phyloP scores from a whole-genome alignment of 2,113 vertebrate species.

The Boleophthalmus pectinirostris region DNA sequence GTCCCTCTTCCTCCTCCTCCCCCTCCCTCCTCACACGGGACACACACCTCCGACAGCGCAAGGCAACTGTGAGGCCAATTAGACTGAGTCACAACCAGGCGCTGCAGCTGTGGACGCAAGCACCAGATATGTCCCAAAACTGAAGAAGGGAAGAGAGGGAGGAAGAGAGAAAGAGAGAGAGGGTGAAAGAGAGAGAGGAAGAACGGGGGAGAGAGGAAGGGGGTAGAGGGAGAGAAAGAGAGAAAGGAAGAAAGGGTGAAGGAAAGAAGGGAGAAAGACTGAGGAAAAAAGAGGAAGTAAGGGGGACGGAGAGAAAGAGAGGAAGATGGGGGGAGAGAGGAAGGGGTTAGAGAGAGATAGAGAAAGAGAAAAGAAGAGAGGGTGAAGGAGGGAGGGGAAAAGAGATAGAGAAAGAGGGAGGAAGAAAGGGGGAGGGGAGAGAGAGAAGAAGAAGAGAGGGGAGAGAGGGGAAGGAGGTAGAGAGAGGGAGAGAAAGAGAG shows the following conservation, averaged over 20 bases:
- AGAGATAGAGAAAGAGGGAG: no score
- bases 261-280: background rate
- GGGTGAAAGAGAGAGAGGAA: background rate
- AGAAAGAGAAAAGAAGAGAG: no score
- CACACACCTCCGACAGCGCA: slow-evolving; percentile 42
- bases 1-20: no score
- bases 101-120: slow-evolving; percentile 28
- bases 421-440: no score
- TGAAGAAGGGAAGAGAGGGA: background rate
- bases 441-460: no score
- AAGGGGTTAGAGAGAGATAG: no score
- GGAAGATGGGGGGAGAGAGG: no score
- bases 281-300: no score
- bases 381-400: no score
- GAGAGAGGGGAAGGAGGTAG: no score
- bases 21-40: background rate
- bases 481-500: no score
- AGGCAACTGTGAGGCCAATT: slow-evolving; percentile 55
- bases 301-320: no score
- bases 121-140: slow-evolving; percentile 8
- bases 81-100: slow-evolving; percentile 42
- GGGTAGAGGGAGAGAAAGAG: slow-evolving; percentile 10
- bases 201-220: background rate
- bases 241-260: background rate
- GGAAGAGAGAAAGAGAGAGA: background rate